Base-by-base conservation (phyloP, 1,140 invertebrate genomes). In the Teleopsis dalmanni region DNA sequence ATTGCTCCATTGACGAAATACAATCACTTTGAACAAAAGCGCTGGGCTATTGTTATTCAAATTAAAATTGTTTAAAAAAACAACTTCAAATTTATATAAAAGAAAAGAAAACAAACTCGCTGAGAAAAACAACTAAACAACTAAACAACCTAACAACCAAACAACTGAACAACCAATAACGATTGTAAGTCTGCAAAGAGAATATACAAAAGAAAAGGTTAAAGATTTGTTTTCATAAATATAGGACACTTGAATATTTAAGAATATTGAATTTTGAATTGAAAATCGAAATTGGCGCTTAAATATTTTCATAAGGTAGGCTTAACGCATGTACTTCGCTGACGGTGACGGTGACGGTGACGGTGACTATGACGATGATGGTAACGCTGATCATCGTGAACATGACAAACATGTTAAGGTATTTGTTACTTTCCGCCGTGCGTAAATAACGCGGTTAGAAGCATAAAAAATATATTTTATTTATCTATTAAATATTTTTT, bases 281-380 rank as follows among this genome's bases (percentile, higher is more conserved):
- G n/a, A 31, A n/a, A 35, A 25, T 13, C 16, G 54, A 60, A 65
- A 65, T 65, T 65, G 62, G 62, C 62, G 62, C 62, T 65, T 65
- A 65, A 65, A 65, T 65, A 65, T 60, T 60, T 65, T 54, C 54
- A 46, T 51, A 52, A 41, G 36, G 27, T 29, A 31, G n/a, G 14
- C 21, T 41, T 41, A 42, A 41, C 27, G 18, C 31, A 22, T 40
- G 31, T 18, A 40, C 49, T 53, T n/a, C n/a, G n/a, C n/a, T n/a
- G n/a, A n/a, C n/a, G n/a, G n/a, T n/a, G n/a, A n/a, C n/a, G n/a
- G n/a, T n/a, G n/a, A n/a, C n/a, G n/a, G 6, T 35, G 34, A 35
- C 13, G 18, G 18, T 35, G 34, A 8, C 5, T 16, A 35, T 6
- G 18, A 35, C 6, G 18, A 35, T 14, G 14, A 8, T 10, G 8